Evolutionary conservation across 1,140 invertebrate genomes (phyloP).

Genomic region (Apis cerana): DNA sequence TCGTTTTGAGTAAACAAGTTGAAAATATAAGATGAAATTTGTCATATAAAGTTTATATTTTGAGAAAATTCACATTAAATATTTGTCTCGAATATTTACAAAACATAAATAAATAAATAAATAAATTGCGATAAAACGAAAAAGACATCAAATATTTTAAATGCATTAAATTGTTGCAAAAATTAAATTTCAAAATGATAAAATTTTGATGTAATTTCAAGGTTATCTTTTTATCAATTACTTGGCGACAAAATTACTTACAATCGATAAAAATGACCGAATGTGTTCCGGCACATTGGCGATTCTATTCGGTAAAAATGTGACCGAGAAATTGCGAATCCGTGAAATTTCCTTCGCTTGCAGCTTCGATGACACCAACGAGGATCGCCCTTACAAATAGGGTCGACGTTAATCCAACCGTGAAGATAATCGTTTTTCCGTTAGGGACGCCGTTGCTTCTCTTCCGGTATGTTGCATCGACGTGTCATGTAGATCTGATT

Average conservation of each 20-base stretch:
- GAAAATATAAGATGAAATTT: too few species aligned
- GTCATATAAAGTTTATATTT: too few species aligned
- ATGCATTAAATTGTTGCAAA: too few species aligned
- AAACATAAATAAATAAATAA: too few species aligned
- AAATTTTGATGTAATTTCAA: not conserved
- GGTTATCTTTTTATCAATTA: not conserved
- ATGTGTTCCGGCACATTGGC: not conserved
- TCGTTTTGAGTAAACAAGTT: too few species aligned
- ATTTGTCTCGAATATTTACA: too few species aligned
- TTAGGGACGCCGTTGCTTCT: slow-evolving; percentile 53
- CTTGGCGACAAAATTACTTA: not conserved
- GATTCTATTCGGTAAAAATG: slow-evolving; percentile 3
- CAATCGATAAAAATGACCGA: not conserved
- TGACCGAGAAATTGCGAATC: slow-evolving; percentile 38
- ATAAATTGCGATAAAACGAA: too few species aligned
- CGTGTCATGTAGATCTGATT: slow-evolving; percentile 34
- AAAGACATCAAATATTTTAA: too few species aligned
- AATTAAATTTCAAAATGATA: too few species aligned
- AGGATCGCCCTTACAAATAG: slow-evolving; percentile 55
- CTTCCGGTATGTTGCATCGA: slow-evolving; percentile 45
- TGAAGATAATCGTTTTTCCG: slow-evolving; percentile 67
- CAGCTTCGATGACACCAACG: slow-evolving; percentile 37
- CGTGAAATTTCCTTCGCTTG: slow-evolving; percentile 52
- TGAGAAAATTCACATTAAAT: too few species aligned
- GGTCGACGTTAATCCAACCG: slow-evolving; percentile 56